Evolutionary conservation across 2,113 vertebrate genomes (phyloP).

Genomic region (Cebidichthys violaceus): DNA sequence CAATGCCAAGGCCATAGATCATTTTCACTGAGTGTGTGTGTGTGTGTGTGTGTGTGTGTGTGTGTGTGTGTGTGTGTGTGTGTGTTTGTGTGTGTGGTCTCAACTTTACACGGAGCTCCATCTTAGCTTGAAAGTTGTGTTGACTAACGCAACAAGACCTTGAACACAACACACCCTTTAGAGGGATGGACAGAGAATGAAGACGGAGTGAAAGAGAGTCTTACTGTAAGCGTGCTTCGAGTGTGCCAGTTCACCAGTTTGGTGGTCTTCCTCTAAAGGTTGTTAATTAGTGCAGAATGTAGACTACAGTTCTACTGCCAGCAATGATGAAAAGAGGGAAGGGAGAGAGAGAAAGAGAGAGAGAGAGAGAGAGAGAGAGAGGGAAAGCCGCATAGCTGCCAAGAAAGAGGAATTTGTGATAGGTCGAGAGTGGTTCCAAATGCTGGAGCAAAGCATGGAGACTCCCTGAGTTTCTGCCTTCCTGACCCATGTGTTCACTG

Average conservation of each 20-base stretch:
- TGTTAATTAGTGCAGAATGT: constrained; percentile 94
- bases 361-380: constrained; percentile 10
- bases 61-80: neutral
- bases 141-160: neutral
- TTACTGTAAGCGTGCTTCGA: constrained; percentile 76
- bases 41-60: neutral
- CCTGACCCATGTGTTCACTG: constrained; percentile 71
- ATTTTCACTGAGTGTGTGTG: constrained; percentile 1
- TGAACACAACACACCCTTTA: constrained; percentile 1
- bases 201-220: constrained; percentile 42
- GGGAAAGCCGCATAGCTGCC: constrained; percentile 86
- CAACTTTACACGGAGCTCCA: neutral
- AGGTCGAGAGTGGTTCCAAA: constrained; percentile 88
- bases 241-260: constrained; percentile 89
- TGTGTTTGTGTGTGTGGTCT: neutral
- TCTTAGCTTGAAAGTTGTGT: constrained; percentile 11
- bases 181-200: constrained; percentile 19
- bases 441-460: constrained; percentile 82
- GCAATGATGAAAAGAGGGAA: constrained; percentile 85
- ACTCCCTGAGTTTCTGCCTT: constrained; percentile 84
- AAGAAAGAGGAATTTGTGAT: constrained; percentile 90
- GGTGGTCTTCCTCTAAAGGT: constrained; percentile 85
- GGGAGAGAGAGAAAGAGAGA: constrained; percentile 35
- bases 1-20: constrained; percentile 6
- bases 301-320: constrained; percentile 90